These are phyloP conservation scores for Siphamia tubifer DNA, from an alignment of 2,113 vertebrate species.

Conservation along the genomic window DNA sequence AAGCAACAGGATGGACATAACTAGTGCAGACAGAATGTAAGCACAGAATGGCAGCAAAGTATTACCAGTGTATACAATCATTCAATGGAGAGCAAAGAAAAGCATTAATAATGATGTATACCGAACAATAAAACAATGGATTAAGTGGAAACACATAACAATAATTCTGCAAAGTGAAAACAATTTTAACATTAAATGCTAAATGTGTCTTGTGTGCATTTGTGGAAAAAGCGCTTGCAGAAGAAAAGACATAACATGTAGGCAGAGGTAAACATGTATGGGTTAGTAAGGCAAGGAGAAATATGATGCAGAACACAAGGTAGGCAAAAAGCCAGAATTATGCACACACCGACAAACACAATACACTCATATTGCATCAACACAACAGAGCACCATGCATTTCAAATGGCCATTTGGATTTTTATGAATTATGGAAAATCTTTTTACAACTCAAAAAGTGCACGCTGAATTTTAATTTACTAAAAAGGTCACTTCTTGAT, in stretches of 20 bases:
- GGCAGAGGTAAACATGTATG: constrained; percentile 14
- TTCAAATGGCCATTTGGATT: constrained; percentile 30
- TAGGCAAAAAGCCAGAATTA: constrained; percentile 4
- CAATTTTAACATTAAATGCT: background rate
- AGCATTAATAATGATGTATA: constrained; percentile 4
- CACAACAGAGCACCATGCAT: constrained; percentile 29
- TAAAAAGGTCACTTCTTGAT: constrained; percentile 51
- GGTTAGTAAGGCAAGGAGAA: background rate
- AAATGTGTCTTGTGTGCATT: constrained; percentile 7
- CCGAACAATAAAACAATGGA: background rate
- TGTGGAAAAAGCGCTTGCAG: constrained; percentile 10
- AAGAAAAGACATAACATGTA: constrained; percentile 32
- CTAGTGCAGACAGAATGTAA: background rate
- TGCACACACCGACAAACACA: constrained; percentile 2
- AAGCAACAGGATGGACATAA: background rate
- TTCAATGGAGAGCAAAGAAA: constrained; percentile 13
- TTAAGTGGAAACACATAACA: constrained; percentile 4
- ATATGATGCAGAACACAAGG: constrained; percentile 1
- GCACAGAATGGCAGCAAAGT: constrained; percentile 21
- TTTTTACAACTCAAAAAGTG: constrained; percentile 17
- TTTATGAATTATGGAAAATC: constrained; percentile 18
- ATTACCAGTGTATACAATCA: background rate
- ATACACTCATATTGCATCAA: background rate
- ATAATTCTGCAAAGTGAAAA: background rate
- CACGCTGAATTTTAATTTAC: constrained; percentile 28